These are phyloP conservation scores for Astreopora myriophthalma DNA, from an alignment of 64 coral and sea anemone genomes.

Conservation along the genomic window DNA sequence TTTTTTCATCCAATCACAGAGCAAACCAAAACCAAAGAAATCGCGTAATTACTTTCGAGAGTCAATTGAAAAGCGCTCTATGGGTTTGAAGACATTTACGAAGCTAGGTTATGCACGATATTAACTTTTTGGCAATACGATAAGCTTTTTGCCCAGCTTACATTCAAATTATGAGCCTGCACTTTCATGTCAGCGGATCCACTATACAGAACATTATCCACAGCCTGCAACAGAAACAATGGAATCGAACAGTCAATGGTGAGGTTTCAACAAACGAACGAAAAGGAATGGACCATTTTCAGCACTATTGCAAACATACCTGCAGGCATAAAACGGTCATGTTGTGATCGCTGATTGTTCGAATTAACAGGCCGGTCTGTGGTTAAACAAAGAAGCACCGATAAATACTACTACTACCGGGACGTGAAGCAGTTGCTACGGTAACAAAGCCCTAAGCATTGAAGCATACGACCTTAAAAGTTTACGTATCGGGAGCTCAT, in stretches of 20 bases:
- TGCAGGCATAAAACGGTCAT: slow-evolving; percentile 91
- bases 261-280: background rate
- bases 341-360: slow-evolving; percentile 64
- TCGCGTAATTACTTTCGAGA: too few relatives aligned
- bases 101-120: too few relatives aligned
- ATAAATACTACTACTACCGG: too few relatives aligned
- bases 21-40: too few relatives aligned
- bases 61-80: too few relatives aligned
- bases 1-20: too few relatives aligned
- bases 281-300: background rate
- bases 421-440: too few relatives aligned
- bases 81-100: too few relatives aligned
- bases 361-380: slow-evolving; percentile 77
- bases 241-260: background rate
- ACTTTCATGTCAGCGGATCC: slow-evolving; percentile 88
- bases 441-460: too few relatives aligned
- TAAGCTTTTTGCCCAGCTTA: slow-evolving; percentile 61
- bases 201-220: slow-evolving; percentile 91
- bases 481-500: too few relatives aligned
- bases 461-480: too few relatives aligned
- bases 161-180: slow-evolving; percentile 89
- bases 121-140: too few relatives aligned
- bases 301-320: slow-evolving; percentile 21
- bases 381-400: background rate
- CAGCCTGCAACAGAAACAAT: slow-evolving; percentile 53